Conservation (phyloP, 2,797 vertebrate genomes). For the Muscicapa striata region DNA sequence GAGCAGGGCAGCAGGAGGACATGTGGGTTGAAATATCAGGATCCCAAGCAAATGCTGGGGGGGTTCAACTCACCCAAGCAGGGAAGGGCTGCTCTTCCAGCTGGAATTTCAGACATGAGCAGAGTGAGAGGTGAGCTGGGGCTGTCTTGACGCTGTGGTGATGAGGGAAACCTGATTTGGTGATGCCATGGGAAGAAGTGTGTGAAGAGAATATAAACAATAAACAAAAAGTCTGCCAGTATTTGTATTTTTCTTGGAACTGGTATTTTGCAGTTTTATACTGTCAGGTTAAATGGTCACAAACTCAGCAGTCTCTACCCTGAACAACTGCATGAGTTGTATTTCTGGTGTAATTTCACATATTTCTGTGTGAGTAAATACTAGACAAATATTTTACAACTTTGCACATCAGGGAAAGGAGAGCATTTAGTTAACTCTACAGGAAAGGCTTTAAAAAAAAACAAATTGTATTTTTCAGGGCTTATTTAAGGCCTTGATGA, state of each 20-base stretch:
- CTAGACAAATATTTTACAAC: neutral
- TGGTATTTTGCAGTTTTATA: neutral
- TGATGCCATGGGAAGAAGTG: neutral
- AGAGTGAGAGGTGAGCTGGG: neutral
- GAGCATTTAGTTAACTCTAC: neutral
- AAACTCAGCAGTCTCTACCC: neutral
- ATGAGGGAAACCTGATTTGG: neutral
- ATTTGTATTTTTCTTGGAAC: neutral
- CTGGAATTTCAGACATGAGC: neutral
- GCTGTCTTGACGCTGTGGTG: accelerated
- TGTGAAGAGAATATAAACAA: neutral
- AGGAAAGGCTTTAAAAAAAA: neutral
- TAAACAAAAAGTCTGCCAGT: neutral
- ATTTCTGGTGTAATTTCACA: neutral
- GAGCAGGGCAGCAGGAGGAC: neutral
- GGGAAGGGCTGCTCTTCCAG: neutral
- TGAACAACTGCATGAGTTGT: neutral
- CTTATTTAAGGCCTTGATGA: neutral
- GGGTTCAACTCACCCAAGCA: neutral
- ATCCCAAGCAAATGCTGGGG: neutral
- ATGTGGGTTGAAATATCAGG: neutral
- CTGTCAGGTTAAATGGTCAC: neutral
- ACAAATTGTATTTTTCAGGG: neutral
- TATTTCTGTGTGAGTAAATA: neutral
- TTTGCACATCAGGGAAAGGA: neutral